Base-by-base conservation (phyloP, 2,113 vertebrate species). In the Gambusia holbrooki region DNA sequence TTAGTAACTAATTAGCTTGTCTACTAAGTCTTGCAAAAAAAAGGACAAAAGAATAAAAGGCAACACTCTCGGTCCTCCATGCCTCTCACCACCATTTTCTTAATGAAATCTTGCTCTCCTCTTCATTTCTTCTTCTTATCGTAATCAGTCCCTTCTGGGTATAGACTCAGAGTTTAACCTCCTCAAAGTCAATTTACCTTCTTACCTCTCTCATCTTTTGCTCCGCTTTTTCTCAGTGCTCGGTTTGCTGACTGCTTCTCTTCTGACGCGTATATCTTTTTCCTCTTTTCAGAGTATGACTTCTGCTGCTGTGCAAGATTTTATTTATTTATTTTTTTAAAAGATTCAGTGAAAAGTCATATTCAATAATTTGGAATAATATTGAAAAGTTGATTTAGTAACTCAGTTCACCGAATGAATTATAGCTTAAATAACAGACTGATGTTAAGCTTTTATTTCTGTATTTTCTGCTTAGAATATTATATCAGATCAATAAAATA, bases 141-240 rank as follows among this genome's bases (percentile, higher is more conserved):
- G 85, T 92, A 90, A 90, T 90, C 87, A 80, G 77, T 85, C 82
- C 90, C 87, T 88, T 91, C 87, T 88, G 90, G 85, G 90, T 76
- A 90, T 80, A 82, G 83, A 86, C 87, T 88, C 48, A 63, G 69
- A 90, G 83, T 88, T 91, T 93, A 92, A 91, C 90, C 90, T 91
- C 87, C 85, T 87, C 89, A 92, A 91, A 92, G 91, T 91, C 89
- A 93, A 90, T 91, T 90, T 91, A 87, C 65, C 79, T 76, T 69
- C 45, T 61, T 77, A 42, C 72, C 62, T 67, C 82, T 77, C 72
- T 83, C 62, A 62, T 69, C 60, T 69, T 74, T 33, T 40, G 30
- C 73, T 73, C 71, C 62, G 30, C 76, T 83, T 80, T 76, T 42
- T 69, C 74, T 61, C 58, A 80, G 77, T 81, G 81, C 87, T 84